These are phyloP conservation scores for Pseudonaja textilis DNA, from an alignment of 2,113 vertebrate species.

Conservation along the genomic window DNA sequence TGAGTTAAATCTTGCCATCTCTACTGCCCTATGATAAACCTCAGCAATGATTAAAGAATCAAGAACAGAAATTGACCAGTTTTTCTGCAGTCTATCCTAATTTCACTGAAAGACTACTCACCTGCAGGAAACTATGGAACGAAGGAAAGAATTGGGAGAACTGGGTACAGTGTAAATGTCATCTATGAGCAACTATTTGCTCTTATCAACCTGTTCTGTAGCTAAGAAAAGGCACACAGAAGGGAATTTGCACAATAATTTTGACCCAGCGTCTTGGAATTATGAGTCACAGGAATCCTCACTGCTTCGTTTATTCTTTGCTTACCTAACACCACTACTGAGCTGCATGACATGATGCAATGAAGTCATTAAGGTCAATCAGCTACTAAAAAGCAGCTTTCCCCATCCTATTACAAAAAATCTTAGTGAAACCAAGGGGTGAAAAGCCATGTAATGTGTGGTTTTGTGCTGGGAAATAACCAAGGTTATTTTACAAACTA, in stretches of 20 bases:
- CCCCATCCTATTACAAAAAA: not conserved
- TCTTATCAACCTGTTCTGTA: not conserved
- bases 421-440: not conserved
- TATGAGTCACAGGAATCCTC: conserved; percentile 6
- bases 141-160: not conserved
- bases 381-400: not conserved
- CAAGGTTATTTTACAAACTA: not conserved
- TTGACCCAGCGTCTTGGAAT: not conserved
- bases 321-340: not conserved
- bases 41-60: not conserved
- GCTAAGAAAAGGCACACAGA: not conserved
- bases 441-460: not conserved
- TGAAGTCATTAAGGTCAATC: not conserved
- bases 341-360: not conserved
- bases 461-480: not conserved
- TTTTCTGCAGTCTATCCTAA: not conserved
- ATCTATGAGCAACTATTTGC: not conserved
- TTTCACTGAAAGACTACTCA: not conserved
- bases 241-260: not conserved
- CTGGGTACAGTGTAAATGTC: not conserved
- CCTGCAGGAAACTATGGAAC: not conserved
- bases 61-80: not conserved
- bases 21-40: not conserved
- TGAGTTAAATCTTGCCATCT: not conserved
- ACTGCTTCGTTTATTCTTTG: not conserved